phyloP scores from a whole-genome alignment of 2,113 vertebrate species.

The Syngnathoides biaculeatus region DNA sequence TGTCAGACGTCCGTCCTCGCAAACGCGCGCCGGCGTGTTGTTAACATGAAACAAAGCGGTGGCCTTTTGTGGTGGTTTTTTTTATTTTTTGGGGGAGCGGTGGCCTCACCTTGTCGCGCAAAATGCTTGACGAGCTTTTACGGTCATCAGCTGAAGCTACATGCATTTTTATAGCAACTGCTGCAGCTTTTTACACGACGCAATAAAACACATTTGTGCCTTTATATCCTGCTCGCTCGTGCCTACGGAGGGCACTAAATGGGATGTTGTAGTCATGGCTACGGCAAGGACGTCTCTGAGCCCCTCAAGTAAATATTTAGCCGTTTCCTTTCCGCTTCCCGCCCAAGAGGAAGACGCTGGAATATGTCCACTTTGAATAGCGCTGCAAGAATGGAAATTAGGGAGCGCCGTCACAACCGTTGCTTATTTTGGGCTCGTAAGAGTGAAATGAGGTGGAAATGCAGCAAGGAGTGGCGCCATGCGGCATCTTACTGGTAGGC shows the following conservation, averaged over 20 bases:
- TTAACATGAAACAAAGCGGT: conserved; percentile 1
- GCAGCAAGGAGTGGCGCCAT: background rate
- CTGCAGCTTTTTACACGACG: conserved; percentile 7
- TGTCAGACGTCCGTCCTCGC: conserved; percentile 53
- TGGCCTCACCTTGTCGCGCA: background rate
- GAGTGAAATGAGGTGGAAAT: conserved; percentile 12
- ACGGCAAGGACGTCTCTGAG: conserved; percentile 23
- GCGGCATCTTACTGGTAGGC: background rate
- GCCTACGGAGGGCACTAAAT: conserved; percentile 17
- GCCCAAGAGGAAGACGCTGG: background rate
- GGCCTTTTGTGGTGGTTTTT: background rate
- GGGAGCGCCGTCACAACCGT: background rate
- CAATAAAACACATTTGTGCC: conserved; percentile 31
- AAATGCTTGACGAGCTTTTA: background rate
- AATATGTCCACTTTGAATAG: conserved; percentile 12
- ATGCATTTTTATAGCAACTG: conserved; percentile 3
- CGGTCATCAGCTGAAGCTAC: conserved; percentile 30
- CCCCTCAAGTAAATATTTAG: conserved; percentile 10
- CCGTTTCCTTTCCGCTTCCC: conserved; percentile 13
- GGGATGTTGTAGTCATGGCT: conserved; percentile 21
- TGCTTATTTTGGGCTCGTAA: background rate
- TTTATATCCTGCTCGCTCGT: conserved; percentile 20
- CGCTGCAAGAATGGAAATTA: conserved; percentile 1
- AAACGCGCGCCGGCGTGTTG: conserved; percentile 7
- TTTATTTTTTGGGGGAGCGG: too few species aligned